A percentile compares a stretch with the other conserved stretches of the same genome.
phyloP scores from a whole-genome alignment of 2,797 vertebrate species.

The Austrolebias charrua region DNA sequence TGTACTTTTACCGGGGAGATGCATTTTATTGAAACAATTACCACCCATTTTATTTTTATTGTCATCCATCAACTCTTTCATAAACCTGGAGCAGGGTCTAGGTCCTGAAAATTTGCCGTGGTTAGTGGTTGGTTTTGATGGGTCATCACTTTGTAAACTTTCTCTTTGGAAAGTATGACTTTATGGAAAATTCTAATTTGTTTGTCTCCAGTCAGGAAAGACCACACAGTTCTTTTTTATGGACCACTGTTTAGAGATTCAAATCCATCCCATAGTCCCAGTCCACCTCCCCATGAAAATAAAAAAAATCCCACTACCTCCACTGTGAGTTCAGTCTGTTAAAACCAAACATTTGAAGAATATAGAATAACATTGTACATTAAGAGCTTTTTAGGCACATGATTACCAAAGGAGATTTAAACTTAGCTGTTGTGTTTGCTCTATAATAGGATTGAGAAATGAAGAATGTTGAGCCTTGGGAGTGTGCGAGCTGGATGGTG shows the following conservation, averaged over 20 bases:
- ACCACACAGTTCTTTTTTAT: conserved; percentile 16
- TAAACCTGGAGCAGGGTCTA: conserved; percentile 10
- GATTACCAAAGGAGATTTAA: conserved; percentile 47
- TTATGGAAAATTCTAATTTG: conserved; percentile 47
- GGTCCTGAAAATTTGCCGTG: conserved; percentile 11
- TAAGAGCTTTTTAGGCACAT: conserved; percentile 44
- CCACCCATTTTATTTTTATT: not conserved
- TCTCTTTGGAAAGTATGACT: conserved; percentile 53
- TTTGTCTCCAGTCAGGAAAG: conserved; percentile 21
- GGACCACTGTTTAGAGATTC: conserved; percentile 14
- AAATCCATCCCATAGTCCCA: conserved; percentile 45
- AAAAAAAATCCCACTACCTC: conserved; percentile 32
- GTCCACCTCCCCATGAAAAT: conserved; percentile 28
- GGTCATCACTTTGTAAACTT: conserved; percentile 26
- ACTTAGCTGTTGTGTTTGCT: conserved; percentile 42
- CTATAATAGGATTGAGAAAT: conserved; percentile 53
- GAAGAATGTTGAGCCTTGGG: conserved; percentile 59
- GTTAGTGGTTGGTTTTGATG: conserved; percentile 25
- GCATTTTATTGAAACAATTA: not conserved
- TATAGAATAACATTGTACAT: conserved; percentile 26
- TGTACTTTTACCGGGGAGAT: not conserved
- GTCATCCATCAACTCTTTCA: not conserved
- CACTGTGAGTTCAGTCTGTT: conserved; percentile 25
- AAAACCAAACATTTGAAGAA: conserved; percentile 48
- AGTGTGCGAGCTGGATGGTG: conserved; percentile 22